phyloP scores from a whole-genome alignment of 2,797 vertebrate genomes.

The Tinamus major region DNA sequence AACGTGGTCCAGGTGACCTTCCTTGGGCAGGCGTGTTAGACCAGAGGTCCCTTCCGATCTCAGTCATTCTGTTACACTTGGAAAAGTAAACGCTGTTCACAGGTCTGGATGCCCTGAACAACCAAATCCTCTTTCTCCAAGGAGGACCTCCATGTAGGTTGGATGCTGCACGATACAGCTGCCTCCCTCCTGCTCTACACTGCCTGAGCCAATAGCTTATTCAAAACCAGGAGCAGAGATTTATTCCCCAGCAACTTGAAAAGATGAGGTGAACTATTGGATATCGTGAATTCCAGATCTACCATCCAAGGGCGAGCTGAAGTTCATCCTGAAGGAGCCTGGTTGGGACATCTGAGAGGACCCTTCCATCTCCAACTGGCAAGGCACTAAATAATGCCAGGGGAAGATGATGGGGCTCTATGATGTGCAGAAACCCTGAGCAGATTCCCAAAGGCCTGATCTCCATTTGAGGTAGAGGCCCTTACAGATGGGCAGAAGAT shows the following conservation, averaged over 20 bases:
- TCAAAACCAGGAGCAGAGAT: too few species aligned
- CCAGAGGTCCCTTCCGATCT: too few species aligned
- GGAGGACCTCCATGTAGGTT: not conserved
- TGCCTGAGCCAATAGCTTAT: too few species aligned
- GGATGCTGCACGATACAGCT: too few species aligned
- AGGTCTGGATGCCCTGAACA: not conserved
- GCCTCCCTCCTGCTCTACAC: too few species aligned
- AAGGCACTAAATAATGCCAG: not conserved
- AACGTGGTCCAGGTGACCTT: too few species aligned
- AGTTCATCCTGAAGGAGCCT: not conserved
- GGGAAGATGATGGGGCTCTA: not conserved
- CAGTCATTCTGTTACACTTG: too few species aligned
- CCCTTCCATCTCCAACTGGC: not conserved
- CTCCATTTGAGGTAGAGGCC: not conserved
- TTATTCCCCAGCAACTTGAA: too few species aligned
- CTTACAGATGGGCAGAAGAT: not conserved
- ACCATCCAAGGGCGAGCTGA: not conserved
- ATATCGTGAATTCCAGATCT: not conserved
- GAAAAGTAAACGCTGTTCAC: too few species aligned
- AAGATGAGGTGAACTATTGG: not conserved
- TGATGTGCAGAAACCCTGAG: not conserved
- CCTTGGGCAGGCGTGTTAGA: too few species aligned
- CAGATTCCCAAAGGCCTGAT: not conserved
- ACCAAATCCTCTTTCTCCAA: not conserved
- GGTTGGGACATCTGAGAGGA: not conserved